Evolutionary conservation across 2,888 invertebrate genomes (phyloP).

Genomic region (Dolichomitus sp.): DNA sequence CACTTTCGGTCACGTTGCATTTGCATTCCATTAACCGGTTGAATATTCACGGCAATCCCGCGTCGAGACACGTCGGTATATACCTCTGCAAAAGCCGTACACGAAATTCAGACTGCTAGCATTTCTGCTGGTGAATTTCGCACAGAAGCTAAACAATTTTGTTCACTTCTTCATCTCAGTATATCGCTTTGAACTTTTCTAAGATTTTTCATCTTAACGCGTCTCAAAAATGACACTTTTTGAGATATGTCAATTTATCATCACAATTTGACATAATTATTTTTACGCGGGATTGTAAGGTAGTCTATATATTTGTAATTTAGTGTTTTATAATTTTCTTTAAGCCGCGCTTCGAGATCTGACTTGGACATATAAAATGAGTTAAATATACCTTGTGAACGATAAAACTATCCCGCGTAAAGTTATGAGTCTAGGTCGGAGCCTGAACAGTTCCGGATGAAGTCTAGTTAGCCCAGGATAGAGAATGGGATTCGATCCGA

Average conservation of each 20-base stretch:
- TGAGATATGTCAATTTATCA: too few relatives aligned
- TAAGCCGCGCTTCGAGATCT: background rate
- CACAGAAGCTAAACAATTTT: conserved; percentile 44
- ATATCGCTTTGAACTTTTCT: too few relatives aligned
- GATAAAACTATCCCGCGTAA: too few relatives aligned
- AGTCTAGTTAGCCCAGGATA: too few relatives aligned
- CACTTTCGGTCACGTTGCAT: conserved; percentile 69
- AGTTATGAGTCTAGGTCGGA: too few relatives aligned
- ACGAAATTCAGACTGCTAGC: conserved; percentile 36
- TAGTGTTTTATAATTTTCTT: background rate
- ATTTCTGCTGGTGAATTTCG: conserved; percentile 52
- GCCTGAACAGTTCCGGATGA: too few relatives aligned
- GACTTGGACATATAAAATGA: background rate
- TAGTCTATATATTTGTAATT: too few relatives aligned
- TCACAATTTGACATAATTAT: too few relatives aligned
- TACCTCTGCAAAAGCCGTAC: background rate
- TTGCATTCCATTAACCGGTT: conserved; percentile 73
- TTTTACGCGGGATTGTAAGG: too few relatives aligned
- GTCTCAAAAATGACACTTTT: too few relatives aligned
- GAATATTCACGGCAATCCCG: conserved; percentile 71
- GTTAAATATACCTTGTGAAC: background rate
- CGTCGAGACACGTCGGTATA: conserved; percentile 46
- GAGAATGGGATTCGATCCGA: too few relatives aligned
- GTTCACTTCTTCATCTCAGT: background rate
- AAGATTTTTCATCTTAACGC: too few relatives aligned